phyloP scores from a whole-genome alignment of 2,888 invertebrate species.

The Drosophila lutescens region DNA sequence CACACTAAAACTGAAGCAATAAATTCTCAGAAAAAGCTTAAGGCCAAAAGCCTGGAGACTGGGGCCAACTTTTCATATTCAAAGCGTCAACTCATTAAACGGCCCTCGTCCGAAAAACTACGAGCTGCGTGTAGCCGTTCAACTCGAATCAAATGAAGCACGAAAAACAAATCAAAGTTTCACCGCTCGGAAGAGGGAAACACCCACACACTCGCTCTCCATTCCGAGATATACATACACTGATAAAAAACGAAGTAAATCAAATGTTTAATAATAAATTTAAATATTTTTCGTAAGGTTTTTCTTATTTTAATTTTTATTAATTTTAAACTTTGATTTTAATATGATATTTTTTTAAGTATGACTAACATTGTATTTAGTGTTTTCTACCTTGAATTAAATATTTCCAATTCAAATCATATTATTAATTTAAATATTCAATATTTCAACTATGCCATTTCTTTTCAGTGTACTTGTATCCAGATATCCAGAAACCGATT shows the following conservation, averaged over 20 bases:
- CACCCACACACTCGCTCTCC: not conserved
- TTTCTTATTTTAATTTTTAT: no score
- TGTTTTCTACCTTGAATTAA: no score
- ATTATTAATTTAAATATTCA: no score
- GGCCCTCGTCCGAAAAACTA: conserved; percentile 68
- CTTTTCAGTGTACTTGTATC: not conserved
- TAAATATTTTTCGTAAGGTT: no score
- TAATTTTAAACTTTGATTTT: no score
- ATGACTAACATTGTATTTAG: no score
- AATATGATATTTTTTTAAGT: no score
- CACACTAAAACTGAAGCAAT: conserved; percentile 74
- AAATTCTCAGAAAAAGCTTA: conserved; percentile 55
- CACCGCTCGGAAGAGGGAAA: conserved; percentile 13
- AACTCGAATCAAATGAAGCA: conserved; percentile 74
- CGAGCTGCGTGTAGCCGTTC: conserved; percentile 18
- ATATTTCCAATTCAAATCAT: no score
- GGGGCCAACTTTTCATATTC: conserved; percentile 73
- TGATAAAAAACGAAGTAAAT: no score
- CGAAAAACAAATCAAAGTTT: conserved; percentile 78
- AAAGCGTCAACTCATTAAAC: conserved; percentile 80
- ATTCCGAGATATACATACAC: not conserved
- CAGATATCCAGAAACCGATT: conserved; percentile 21
- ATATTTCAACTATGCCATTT: no score
- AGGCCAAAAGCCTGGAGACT: conserved; percentile 36
- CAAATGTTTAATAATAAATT: no score